These are phyloP conservation scores for Exephanes ischioxanthus DNA, from an alignment of 2,888 invertebrate genomes.

Conservation along the genomic window DNA sequence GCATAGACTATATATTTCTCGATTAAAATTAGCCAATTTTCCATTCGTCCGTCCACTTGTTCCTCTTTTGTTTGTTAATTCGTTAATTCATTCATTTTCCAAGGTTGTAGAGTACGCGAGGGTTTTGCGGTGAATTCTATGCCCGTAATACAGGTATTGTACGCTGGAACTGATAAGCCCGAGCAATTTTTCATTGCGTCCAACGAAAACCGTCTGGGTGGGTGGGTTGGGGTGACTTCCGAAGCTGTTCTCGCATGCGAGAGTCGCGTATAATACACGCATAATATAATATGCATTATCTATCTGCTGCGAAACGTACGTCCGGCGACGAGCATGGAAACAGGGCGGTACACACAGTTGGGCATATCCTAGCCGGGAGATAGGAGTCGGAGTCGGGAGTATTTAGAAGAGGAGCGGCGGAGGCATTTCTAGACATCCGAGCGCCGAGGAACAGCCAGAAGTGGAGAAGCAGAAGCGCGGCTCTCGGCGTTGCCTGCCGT, in stretches of 20 bases:
- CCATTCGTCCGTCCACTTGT: conserved; percentile 2
- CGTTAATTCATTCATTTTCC: conserved; percentile 40
- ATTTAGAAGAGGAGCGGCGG: conserved; percentile 4
- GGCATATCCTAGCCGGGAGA: conserved; percentile 83
- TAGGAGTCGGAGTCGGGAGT: conserved; percentile 73
- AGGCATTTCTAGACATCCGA: conserved; percentile 31
- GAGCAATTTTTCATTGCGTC: conserved; percentile 61
- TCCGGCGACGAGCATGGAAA: conserved; percentile 81
- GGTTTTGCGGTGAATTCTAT: conserved; percentile 34
- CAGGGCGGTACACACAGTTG: conserved; percentile 78
- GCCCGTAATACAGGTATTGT: conserved; percentile 36
- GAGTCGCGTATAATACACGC: conserved; percentile 25
- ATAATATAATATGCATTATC: conserved; percentile 78
- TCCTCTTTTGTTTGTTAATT: background rate
- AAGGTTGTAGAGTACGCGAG: conserved; percentile 38
- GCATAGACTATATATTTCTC: background rate
- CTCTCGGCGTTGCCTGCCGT: conserved; percentile 74
- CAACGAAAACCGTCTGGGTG: conserved; percentile 48
- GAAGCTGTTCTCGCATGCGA: conserved; percentile 52
- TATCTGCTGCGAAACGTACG: conserved; percentile 80
- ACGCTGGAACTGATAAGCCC: conserved; percentile 48
- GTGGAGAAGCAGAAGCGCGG: conserved; percentile 47
- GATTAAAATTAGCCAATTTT: conserved; percentile 33
- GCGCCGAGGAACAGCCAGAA: conserved; percentile 27
- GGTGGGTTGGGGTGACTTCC: conserved; percentile 60